A percentile compares a stretch with the other conserved stretches of the same genome.
Evolutionary conservation across 2,797 vertebrate genomes (phyloP).

Genomic region (Artibeus lituratus): DNA sequence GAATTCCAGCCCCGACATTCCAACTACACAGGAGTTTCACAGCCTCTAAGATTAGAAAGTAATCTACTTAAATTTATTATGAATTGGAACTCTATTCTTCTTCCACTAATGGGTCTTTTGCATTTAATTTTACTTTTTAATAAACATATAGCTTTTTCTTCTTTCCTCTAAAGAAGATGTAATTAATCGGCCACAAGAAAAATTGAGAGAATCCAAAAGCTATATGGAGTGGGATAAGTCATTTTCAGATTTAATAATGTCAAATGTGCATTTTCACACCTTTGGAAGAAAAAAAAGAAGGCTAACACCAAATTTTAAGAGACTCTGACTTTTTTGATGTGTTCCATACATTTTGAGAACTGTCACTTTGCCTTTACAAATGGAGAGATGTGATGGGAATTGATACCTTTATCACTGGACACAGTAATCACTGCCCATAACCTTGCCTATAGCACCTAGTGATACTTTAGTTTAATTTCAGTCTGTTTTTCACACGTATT

Average conservation of each 20-base stretch:
- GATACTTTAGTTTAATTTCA: conserved; percentile 10
- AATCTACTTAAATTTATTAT: neutral
- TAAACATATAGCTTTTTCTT: neutral
- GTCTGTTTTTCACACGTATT: neutral
- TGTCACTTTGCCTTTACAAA: neutral
- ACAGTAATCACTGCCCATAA: neutral
- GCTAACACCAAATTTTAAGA: neutral
- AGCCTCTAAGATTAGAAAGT: neutral
- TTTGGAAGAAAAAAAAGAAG: neutral
- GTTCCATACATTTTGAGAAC: neutral
- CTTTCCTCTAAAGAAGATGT: neutral
- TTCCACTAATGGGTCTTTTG: neutral
- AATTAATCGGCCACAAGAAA: neutral
- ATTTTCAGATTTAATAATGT: neutral
- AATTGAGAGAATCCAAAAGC: neutral
- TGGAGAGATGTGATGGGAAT: neutral
- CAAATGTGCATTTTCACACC: neutral
- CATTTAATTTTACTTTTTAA: neutral
- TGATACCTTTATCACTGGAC: neutral
- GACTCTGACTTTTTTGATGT: neutral
- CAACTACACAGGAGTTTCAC: neutral
- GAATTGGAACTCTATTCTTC: neutral
- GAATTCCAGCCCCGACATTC: neutral
- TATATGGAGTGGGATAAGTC: neutral
- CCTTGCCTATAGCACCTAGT: neutral